A percentile compares a stretch with the other conserved stretches of the same genome.
Conservation (phyloP, 2,888 invertebrate species). For the Sinelater perroti region DNA sequence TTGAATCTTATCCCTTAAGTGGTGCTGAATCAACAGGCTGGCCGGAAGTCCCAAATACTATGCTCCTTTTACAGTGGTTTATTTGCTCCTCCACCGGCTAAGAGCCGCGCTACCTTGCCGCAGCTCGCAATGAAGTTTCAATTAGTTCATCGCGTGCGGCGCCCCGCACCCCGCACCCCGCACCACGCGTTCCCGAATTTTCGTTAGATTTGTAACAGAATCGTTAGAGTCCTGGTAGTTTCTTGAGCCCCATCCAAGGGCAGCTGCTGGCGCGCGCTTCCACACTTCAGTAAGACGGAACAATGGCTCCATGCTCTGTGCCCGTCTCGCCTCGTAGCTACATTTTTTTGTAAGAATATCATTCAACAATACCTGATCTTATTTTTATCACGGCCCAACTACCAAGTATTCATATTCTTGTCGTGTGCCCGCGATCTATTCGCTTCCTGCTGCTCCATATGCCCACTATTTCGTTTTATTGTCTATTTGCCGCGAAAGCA, state of each 20-base stretch:
- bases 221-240: conserved; percentile 33
- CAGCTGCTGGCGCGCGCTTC: conserved; percentile 58
- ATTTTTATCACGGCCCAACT: conserved; percentile 34
- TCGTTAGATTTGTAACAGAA: conserved; percentile 29
- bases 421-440: conserved; percentile 27
- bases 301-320: conserved; percentile 58
- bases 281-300: conserved; percentile 60
- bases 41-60: conserved; percentile 54
- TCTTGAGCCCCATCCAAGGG: conserved; percentile 47
- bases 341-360: conserved; percentile 52
- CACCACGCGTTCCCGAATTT: conserved; percentile 14
- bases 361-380: conserved; percentile 52
- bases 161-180: too few species aligned
- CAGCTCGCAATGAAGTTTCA: neutral
- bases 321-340: conserved; percentile 57
- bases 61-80: conserved; percentile 52
- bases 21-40: conserved; percentile 59
- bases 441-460: conserved; percentile 24
- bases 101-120: conserved; percentile 24
- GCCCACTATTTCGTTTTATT: conserved; percentile 12
- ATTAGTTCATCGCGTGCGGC: too few species aligned
- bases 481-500: conserved; percentile 11
- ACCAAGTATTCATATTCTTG: conserved; percentile 34
- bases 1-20: conserved; percentile 57
- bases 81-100: conserved; percentile 47